These are phyloP conservation scores for Cryptotermes secundus DNA, from an alignment of 1,140 invertebrate genomes.

Conservation along the genomic window DNA sequence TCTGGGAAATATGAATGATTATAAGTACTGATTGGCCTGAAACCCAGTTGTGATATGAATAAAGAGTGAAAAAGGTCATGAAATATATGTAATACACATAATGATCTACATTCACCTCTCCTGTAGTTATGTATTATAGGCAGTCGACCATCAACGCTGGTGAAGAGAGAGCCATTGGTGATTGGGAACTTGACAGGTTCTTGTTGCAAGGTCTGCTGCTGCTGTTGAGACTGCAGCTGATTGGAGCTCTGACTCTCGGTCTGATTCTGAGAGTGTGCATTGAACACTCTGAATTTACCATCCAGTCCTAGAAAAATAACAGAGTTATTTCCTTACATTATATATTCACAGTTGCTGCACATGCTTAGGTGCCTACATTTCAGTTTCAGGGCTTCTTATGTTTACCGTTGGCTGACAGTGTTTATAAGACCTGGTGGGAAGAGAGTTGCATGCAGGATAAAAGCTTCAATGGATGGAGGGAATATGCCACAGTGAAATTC, in stretches of 20 bases:
- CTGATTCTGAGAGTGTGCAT: conserved; percentile 34
- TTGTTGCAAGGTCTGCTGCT: conserved; percentile 43
- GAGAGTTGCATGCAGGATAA: too few species aligned
- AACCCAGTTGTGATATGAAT: not conserved
- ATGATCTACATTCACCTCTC: conserved; percentile 43
- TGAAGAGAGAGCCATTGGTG: conserved; percentile 59
- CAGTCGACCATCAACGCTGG: conserved; percentile 50
- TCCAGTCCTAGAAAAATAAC: conserved; percentile 50
- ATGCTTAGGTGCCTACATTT: too few species aligned
- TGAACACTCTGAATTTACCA: conserved; percentile 54
- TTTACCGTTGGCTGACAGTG: too few species aligned
- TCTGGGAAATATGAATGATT: not conserved
- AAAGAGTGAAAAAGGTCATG: not conserved
- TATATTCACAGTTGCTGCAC: too few species aligned
- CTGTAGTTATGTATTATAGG: conserved; percentile 51
- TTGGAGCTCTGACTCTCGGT: conserved; percentile 39
- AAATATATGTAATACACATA: too few species aligned
- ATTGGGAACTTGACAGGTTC: conserved; percentile 58
- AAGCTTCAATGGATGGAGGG: too few species aligned
- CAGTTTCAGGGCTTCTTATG: too few species aligned
- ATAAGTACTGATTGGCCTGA: not conserved
- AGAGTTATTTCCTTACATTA: too few species aligned
- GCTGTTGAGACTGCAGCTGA: conserved; percentile 40
- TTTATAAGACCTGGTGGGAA: too few species aligned
- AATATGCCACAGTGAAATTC: too few species aligned